phyloP scores from a whole-genome alignment of 2,888 invertebrate genomes.

The Eupithecia inturbata region DNA sequence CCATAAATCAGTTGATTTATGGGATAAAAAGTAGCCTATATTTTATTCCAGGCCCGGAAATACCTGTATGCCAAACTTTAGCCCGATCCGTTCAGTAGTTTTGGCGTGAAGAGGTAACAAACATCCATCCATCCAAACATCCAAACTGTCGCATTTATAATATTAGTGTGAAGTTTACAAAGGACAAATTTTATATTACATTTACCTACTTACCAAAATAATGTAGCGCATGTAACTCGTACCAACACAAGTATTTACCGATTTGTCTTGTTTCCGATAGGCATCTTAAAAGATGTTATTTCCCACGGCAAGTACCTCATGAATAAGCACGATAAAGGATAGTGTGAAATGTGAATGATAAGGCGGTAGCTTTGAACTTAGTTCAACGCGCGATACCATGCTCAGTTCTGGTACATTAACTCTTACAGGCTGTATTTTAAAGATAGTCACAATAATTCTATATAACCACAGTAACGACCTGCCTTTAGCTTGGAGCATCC shows the following conservation, averaged over 20 bases:
- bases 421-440: no score
- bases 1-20: no score
- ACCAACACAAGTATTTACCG: not conserved
- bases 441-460: no score
- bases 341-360: constrained; percentile 6
- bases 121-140: no score
- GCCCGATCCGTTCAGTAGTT: no score
- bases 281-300: not conserved
- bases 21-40: no score
- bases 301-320: not conserved
- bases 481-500: not conserved
- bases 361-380: constrained; percentile 1
- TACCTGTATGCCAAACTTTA: no score
- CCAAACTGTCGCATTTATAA: no score
- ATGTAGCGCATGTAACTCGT: not conserved
- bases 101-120: no score
- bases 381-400: not conserved
- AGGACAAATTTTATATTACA: no score
- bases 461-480: not conserved
- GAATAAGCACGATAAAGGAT: not conserved
- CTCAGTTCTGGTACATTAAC: not conserved
- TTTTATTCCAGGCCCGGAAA: no score
- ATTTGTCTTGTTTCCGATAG: not conserved
- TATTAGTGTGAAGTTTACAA: no score
- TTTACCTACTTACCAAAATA: not conserved